These are phyloP conservation scores for Ceratotherium simum DNA, from an alignment of 2,113 vertebrate genomes.

Conservation along the genomic window DNA sequence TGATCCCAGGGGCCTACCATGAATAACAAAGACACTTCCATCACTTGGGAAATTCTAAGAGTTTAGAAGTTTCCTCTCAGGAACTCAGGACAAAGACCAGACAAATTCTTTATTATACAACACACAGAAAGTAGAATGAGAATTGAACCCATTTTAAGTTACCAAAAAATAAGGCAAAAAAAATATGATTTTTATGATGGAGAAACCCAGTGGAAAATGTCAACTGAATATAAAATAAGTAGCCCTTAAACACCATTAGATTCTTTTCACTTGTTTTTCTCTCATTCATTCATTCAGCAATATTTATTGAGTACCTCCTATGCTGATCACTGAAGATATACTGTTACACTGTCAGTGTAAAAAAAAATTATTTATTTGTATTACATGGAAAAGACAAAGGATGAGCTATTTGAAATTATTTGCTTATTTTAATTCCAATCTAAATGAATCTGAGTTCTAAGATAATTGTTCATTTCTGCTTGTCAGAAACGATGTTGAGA, in stretches of 20 bases:
- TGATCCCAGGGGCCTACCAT: background rate
- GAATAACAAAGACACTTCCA: background rate
- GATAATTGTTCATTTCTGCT: background rate
- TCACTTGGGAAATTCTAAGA: background rate
- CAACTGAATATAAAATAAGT: background rate
- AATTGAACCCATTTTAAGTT: background rate
- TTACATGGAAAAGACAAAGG: background rate
- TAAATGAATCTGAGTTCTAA: background rate
- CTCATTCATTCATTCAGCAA: background rate
- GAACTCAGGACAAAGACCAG: background rate
- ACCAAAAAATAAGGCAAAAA: background rate
- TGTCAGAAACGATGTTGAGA: background rate
- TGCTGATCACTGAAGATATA: background rate
- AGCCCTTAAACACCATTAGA: background rate
- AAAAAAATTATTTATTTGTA: background rate
- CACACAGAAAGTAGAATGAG: background rate
- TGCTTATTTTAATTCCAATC: background rate
- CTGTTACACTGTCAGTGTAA: background rate
- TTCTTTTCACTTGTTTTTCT: conserved; percentile 8
- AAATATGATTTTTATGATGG: background rate
- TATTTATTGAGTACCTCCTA: background rate
- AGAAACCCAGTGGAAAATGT: background rate
- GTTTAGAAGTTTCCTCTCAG: background rate
- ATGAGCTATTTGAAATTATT: background rate
- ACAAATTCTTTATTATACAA: background rate